Evolutionary conservation across 2,888 invertebrate genomes (phyloP).

Genomic region (Protophormia terraenovae): DNA sequence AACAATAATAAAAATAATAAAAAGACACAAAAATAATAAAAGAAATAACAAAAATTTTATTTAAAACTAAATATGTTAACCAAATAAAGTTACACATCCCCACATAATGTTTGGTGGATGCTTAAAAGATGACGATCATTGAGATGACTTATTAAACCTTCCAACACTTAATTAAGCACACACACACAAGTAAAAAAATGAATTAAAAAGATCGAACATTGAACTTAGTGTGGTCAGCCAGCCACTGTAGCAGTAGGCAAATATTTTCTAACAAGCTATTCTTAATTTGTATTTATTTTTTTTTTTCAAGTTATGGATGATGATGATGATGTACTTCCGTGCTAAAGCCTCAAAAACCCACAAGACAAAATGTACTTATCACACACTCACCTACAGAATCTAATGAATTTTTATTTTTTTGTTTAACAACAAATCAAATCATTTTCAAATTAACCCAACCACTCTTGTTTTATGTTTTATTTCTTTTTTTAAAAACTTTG

Average conservation of each 20-base stretch:
- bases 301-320: neutral
- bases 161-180: neutral
- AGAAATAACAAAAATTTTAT: neutral
- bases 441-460: slow-evolving; percentile 59
- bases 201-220: slow-evolving; percentile 45
- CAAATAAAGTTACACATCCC: slow-evolving; percentile 56
- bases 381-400: neutral
- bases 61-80: slow-evolving; percentile 27
- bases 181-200: neutral
- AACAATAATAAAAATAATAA: slow-evolving; percentile 2
- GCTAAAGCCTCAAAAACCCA: neutral
- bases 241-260: slow-evolving; percentile 9
- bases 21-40: neutral
- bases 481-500: neutral
- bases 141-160: neutral
- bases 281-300: neutral
- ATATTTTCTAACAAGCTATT: neutral
- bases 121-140: neutral
- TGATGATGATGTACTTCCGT: slow-evolving; percentile 24
- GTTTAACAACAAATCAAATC: slow-evolving; percentile 37
- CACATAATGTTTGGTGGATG: neutral
- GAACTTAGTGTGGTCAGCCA: slow-evolving; percentile 10
- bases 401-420: slow-evolving; percentile 11
- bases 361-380: neutral
- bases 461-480: slow-evolving; percentile 60